Evolutionary conservation across 2,888 invertebrate genomes (phyloP).

Genomic region (Tillus elongatus): DNA sequence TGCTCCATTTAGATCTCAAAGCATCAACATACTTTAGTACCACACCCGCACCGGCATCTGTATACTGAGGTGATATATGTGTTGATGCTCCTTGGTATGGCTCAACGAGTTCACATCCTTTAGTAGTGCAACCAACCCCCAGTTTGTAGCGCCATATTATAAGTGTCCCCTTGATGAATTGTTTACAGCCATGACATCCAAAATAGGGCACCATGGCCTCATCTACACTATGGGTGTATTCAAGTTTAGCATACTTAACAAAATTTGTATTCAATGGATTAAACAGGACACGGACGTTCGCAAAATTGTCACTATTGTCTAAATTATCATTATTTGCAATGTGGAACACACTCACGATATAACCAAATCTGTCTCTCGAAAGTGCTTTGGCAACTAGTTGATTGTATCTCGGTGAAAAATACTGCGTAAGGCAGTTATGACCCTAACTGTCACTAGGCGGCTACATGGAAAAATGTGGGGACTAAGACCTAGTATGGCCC

Average conservation of each 20-base stretch:
- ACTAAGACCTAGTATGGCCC: too few relatives aligned
- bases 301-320: constrained; percentile 22
- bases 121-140: constrained; percentile 24
- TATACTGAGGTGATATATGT: too few relatives aligned
- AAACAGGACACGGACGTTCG: constrained; percentile 24
- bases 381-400: too few relatives aligned
- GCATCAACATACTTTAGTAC: constrained; percentile 13
- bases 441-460: too few relatives aligned
- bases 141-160: constrained; percentile 27
- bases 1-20: too few relatives aligned
- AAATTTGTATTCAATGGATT: constrained; percentile 22
- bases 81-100: constrained; percentile 25
- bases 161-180: constrained; percentile 27
- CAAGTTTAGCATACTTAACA: constrained; percentile 22
- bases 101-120: constrained; percentile 27
- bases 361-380: too few relatives aligned
- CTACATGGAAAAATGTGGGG: too few relatives aligned
- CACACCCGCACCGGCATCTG: constrained; percentile 12
- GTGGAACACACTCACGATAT: constrained; percentile 26
- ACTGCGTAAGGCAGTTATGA: too few relatives aligned
- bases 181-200: too few relatives aligned
- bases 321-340: constrained; percentile 24
- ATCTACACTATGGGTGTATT: too few relatives aligned
- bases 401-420: too few relatives aligned
- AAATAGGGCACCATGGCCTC: too few relatives aligned